phyloP scores from a whole-genome alignment of 2,113 vertebrate species.

The Semnornis frantzii region DNA sequence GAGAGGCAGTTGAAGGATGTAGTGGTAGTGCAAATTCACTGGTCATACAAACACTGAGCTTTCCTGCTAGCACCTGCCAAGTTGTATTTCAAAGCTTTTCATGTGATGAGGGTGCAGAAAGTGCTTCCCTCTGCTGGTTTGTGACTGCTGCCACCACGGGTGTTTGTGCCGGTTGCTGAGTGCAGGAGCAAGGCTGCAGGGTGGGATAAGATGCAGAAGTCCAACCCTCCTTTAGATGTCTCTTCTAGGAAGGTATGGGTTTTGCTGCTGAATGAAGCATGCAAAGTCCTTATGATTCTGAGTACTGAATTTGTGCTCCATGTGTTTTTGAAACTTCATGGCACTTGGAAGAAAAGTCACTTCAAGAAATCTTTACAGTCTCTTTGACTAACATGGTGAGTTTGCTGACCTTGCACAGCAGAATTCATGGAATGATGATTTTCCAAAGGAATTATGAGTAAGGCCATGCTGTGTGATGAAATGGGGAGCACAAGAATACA shows the following conservation, averaged over 20 bases:
- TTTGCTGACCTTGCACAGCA: background rate
- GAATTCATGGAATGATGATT: background rate
- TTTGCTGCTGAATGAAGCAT: background rate
- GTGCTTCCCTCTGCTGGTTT: background rate
- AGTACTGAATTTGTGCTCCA: accelerated
- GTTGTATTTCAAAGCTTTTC: background rate
- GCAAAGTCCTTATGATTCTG: background rate
- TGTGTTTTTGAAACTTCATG: background rate
- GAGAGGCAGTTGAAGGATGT: background rate
- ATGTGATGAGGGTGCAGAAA: background rate
- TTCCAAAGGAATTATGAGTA: background rate
- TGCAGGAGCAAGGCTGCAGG: background rate
- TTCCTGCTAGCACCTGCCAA: background rate
- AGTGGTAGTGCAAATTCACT: background rate
- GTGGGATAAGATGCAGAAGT: background rate
- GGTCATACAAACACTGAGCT: background rate
- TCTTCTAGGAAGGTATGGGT: background rate
- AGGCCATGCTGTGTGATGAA: background rate
- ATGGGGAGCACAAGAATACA: background rate
- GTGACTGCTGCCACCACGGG: background rate
- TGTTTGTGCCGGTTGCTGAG: accelerated
- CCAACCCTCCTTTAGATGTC: background rate
- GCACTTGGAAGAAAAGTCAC: background rate
- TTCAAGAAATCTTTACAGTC: background rate
- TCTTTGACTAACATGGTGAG: background rate